Evolutionary conservation across 2,113 vertebrate species (phyloP).

Genomic region (Guaruba guarouba): DNA sequence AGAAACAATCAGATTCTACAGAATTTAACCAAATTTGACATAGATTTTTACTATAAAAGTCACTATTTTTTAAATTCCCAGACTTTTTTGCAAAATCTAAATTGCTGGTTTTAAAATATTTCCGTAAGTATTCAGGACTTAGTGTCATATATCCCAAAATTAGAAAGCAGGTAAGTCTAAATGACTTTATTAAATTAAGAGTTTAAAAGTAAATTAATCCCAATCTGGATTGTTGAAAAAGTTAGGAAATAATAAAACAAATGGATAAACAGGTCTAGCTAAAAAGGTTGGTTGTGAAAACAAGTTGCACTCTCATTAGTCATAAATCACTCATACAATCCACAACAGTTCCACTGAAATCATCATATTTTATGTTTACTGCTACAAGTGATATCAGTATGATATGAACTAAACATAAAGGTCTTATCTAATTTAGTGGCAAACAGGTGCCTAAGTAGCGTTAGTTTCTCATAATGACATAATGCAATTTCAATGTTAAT

Average conservation of each 20-base stretch:
- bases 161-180: not conserved
- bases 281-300: not conserved
- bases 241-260: not conserved
- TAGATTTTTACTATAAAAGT: not conserved
- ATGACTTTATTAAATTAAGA: not conserved
- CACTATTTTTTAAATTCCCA: not conserved
- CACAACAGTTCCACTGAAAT: not conserved
- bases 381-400: not conserved
- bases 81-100: not conserved
- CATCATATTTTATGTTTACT: not conserved
- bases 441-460: not conserved
- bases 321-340: not conserved
- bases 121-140: not conserved
- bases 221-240: accelerated
- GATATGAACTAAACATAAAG: not conserved
- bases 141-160: not conserved
- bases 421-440: not conserved
- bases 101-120: not conserved
- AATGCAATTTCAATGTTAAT: not conserved
- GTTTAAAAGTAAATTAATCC: not conserved
- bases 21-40: not conserved
- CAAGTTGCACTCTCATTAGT: accelerated
- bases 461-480: not conserved
- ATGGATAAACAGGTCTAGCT: not conserved
- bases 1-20: not conserved